phyloP scores from a whole-genome alignment of 2,797 vertebrate species.

The Enteromius thamalakanensis region DNA sequence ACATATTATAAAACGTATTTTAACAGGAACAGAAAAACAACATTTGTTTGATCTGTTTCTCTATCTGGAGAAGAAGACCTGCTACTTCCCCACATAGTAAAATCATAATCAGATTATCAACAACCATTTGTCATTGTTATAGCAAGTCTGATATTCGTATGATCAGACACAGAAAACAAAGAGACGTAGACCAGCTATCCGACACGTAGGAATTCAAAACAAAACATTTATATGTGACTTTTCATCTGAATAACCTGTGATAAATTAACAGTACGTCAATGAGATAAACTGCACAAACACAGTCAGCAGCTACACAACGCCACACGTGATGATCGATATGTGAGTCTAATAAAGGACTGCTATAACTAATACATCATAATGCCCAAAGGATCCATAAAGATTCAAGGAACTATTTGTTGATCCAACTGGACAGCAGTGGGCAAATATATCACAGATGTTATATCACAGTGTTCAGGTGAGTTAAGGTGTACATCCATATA shows the following conservation, averaged over 20 bases:
- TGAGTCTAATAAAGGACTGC: background rate
- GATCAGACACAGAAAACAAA: background rate
- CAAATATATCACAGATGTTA: background rate
- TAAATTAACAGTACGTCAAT: background rate
- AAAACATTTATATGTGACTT: background rate
- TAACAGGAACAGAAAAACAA: conserved; percentile 15
- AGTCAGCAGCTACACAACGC: conserved; percentile 51
- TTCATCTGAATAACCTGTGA: background rate
- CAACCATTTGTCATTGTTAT: background rate
- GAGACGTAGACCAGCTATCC: conserved; percentile 34
- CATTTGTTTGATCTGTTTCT: background rate
- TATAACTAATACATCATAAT: background rate
- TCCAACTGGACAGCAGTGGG: conserved; percentile 23
- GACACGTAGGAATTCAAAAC: background rate
- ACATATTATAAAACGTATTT: background rate
- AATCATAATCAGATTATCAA: background rate
- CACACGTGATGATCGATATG: conserved; percentile 55
- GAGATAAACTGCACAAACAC: conserved; percentile 25
- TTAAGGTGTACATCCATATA: background rate
- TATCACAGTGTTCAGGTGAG: background rate
- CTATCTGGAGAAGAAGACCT: conserved; percentile 27
- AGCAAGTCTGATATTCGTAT: background rate
- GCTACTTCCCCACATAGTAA: conserved; percentile 14
- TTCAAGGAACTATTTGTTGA: conserved; percentile 5
- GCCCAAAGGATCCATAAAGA: conserved; percentile 60